A percentile compares a stretch with the other conserved stretches of the same genome.
Evolutionary conservation across 1,140 invertebrate species (phyloP).

Genomic region (Heterodera schachtii): DNA sequence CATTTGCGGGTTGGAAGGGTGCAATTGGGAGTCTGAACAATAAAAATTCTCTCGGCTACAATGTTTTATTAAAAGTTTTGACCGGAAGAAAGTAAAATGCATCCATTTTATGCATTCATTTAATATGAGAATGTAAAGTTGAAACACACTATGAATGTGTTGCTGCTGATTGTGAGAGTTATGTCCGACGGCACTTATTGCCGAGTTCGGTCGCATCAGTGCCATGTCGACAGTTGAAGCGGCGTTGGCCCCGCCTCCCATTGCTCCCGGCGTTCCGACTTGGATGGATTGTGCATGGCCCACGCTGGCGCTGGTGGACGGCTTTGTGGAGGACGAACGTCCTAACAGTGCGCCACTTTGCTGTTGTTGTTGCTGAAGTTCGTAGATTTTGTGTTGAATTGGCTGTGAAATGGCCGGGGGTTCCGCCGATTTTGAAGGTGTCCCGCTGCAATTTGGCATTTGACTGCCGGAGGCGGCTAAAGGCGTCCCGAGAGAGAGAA

Average conservation of each 20-base stretch:
- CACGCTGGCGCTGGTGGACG: not conserved
- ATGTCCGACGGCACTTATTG: slow-evolving; percentile 11
- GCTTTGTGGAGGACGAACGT: slow-evolving; percentile 19
- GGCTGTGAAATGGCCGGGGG: not conserved
- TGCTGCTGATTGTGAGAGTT: not conserved
- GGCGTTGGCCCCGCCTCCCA: not conserved
- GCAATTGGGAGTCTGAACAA: not conserved
- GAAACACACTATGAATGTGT: not conserved
- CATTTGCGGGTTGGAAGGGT: not conserved
- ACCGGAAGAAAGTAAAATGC: no score
- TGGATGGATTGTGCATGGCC: not conserved
- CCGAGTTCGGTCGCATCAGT: slow-evolving; percentile 23
- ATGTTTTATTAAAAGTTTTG: no score
- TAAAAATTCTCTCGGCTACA: not conserved
- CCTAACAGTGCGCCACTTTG: not conserved
- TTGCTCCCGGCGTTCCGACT: not conserved
- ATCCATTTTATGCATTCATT: no score
- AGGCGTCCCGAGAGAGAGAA: slow-evolving; percentile 20
- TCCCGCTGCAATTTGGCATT: not conserved
- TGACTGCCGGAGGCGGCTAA: not conserved
- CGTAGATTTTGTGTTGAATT: slow-evolving; percentile 22
- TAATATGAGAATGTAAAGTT: not conserved
- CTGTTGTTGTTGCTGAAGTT: slow-evolving; percentile 16
- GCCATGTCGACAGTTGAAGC: not conserved
- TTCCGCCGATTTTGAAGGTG: slow-evolving; percentile 18